phyloP scores from a whole-genome alignment of 1,140 invertebrate genomes.

The Anastatus disparis region DNA sequence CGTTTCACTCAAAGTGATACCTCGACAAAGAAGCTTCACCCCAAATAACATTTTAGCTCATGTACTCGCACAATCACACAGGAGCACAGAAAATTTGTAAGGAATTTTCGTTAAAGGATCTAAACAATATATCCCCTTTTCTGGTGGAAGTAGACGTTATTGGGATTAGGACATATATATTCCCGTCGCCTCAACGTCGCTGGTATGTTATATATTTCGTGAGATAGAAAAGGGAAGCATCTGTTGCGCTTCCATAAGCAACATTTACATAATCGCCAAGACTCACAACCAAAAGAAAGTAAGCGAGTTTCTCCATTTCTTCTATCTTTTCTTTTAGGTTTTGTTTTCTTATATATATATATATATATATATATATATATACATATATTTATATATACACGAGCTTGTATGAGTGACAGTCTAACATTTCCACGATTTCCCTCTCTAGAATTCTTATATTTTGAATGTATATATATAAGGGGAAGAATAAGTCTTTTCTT shows the following conservation, averaged over 20 bases:
- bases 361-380: background rate
- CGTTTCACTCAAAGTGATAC: conserved; percentile 5
- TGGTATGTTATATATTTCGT: background rate
- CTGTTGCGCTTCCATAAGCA: conserved; percentile 65
- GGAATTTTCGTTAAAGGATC: conserved; percentile 57
- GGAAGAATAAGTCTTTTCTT: too few relatives aligned
- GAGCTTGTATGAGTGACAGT: conserved; percentile 31
- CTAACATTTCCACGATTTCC: conserved; percentile 16
- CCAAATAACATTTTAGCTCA: too few relatives aligned
- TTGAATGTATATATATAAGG: too few relatives aligned
- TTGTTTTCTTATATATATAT: background rate
- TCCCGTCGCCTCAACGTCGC: conserved; percentile 6
- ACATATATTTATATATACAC: conserved; percentile 1
- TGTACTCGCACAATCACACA: background rate
- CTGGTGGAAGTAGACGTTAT: conserved; percentile 48
- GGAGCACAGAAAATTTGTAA: conserved; percentile 54
- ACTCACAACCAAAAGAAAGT: too few relatives aligned
- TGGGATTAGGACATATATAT: conserved; percentile 52
- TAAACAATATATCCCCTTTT: conserved; percentile 64
- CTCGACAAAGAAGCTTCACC: conserved; percentile 5
- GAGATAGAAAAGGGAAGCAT: conserved; percentile 52
- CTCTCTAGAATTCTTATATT: background rate
- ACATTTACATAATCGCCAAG: conserved; percentile 64
- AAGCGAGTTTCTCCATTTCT: conserved; percentile 44
- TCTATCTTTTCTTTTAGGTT: background rate